phyloP scores from a whole-genome alignment of 2,888 invertebrate genomes.

The Colostygia pectinataria region DNA sequence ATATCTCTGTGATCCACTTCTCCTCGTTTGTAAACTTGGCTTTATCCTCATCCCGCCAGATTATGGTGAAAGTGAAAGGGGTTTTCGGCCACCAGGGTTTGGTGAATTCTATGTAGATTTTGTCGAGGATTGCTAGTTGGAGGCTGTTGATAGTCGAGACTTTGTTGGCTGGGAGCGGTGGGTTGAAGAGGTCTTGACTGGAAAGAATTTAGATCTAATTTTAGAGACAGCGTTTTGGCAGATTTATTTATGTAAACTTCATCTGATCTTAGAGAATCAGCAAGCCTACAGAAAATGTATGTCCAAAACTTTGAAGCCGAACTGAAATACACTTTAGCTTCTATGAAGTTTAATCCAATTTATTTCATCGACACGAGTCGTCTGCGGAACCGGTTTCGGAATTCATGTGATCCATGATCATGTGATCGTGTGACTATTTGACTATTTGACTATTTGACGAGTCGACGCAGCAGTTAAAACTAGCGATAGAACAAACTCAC shows the following conservation, averaged over 20 bases:
- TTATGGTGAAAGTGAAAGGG: slow-evolving; percentile 74
- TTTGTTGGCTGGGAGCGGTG: slow-evolving; percentile 81
- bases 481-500: slow-evolving; percentile 47
- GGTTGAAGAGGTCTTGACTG: slow-evolving; percentile 83
- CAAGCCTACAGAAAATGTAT: no score
- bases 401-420: no score
- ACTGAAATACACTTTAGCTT: no score
- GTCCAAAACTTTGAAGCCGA: no score
- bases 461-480: no score
- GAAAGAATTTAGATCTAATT: slow-evolving; percentile 26
- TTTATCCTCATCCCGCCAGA: slow-evolving; percentile 83
- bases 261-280: no score
- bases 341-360: no score
- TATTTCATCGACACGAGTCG: no score
- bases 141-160: slow-evolving; percentile 82
- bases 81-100: slow-evolving; percentile 84
- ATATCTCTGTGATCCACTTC: slow-evolving; percentile 85
- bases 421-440: no score
- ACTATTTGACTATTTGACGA: no score
- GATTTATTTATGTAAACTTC: no score
- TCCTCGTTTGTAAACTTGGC: slow-evolving; percentile 66
- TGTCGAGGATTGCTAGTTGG: slow-evolving; percentile 86
- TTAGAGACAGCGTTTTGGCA: not conserved
- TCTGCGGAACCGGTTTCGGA: no score
- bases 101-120: slow-evolving; percentile 87